phyloP scores from a whole-genome alignment of 2,888 invertebrate species.

The Calameuta filiformis region DNA sequence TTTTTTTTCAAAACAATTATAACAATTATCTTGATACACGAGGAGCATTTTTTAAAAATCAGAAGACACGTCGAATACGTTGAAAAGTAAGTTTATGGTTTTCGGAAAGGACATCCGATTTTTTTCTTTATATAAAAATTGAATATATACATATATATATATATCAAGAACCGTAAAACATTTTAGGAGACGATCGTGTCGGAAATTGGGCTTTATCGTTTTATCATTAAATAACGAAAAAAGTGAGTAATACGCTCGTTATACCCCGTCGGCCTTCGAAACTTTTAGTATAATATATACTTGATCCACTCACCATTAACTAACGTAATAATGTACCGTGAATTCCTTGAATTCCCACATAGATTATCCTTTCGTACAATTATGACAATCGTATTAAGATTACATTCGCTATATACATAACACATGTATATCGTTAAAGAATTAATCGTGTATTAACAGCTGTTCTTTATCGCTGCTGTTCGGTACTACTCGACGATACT shows the following conservation, averaged over 20 bases:
- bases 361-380: background rate
- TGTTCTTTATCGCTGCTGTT: slow-evolving; percentile 6
- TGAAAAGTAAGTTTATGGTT: too few species aligned
- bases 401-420: slow-evolving; percentile 23
- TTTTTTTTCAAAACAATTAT: too few species aligned
- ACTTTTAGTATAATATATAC: slow-evolving; percentile 39
- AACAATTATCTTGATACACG: too few species aligned
- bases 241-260: background rate
- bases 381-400: slow-evolving; percentile 24
- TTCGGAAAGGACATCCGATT: too few species aligned
- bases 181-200: background rate
- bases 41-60: too few species aligned
- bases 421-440: background rate
- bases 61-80: too few species aligned
- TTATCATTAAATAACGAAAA: background rate
- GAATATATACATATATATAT: too few species aligned
- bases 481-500: slow-evolving; percentile 18
- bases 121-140: too few species aligned
- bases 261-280: slow-evolving; percentile 24
- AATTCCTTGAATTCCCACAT: slow-evolving; percentile 32
- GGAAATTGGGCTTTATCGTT: background rate
- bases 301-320: slow-evolving; percentile 56
- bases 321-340: slow-evolving; percentile 37
- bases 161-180: background rate
- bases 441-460: background rate